A percentile compares a stretch with the other conserved stretches of the same genome.
Conservation (phyloP, 2,888 invertebrate species). For the Drosophila mulleri region DNA sequence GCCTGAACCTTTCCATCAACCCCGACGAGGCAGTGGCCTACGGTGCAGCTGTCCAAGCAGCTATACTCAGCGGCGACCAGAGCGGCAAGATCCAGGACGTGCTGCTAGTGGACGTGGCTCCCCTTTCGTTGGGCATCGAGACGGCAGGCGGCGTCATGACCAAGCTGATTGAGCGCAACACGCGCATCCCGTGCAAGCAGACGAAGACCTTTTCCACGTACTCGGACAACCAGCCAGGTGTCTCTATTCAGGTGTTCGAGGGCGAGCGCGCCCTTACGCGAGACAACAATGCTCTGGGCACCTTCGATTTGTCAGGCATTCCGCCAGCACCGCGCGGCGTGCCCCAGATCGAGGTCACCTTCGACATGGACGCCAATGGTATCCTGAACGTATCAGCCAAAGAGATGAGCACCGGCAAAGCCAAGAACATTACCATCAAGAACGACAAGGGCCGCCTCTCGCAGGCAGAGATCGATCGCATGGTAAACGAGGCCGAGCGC, state of each 20-base stretch:
- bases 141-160: conserved; percentile 43
- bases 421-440: conserved; percentile 91
- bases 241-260: conserved; percentile 38
- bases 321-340: conserved; percentile 96
- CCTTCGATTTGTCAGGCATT: conserved; percentile 82
- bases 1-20: conserved; percentile 38
- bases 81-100: conserved; percentile 41
- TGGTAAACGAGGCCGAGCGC: conserved; percentile 90
- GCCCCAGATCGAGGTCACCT: conserved; percentile 93
- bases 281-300: conserved; percentile 39
- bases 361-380: conserved; percentile 95
- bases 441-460: conserved; percentile 92
- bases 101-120: conserved; percentile 36
- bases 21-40: conserved; percentile 42
- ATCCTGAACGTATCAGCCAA: conserved; percentile 95
- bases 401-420: conserved; percentile 88
- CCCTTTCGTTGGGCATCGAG: conserved; percentile 38
- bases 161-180: conserved; percentile 38
- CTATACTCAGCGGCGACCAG: conserved; percentile 39
- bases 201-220: conserved; percentile 40
- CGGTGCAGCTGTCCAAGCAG: conserved; percentile 42
- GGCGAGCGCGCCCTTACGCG: conserved; percentile 38
- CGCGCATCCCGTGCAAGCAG: conserved; percentile 38
- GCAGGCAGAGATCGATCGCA: conserved; percentile 92
- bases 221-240: conserved; percentile 41